Base-by-base conservation (phyloP, 2,113 vertebrate species). In the Syrmaticus mikado region DNA sequence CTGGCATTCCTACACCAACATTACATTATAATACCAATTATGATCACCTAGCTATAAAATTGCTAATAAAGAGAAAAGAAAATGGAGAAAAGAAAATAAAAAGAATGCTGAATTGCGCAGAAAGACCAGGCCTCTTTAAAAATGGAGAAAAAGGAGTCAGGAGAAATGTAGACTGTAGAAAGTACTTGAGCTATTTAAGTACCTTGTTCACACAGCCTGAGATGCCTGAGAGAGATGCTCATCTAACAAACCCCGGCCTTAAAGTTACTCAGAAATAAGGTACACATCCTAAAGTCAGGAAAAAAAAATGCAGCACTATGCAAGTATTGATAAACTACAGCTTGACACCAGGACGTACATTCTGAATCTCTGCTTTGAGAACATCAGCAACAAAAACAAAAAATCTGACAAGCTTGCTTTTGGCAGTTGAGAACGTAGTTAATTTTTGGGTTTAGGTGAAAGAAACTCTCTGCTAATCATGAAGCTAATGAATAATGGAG, bases 31-130 rank as follows among this genome's bases (percentile, higher is more conserved):
- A 92, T 89, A 73, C 18, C 41, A 46, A 83, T 96, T 96, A 89
- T 93, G 93, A 95, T 72, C 76, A 92, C 90, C 87, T 96, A 86
- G 87, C 88, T 94, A 75, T 32, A 93, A 94, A 97, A 90, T 90
- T 88, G 55, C 65, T 93, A 86, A 75, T 93, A 77, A 34, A 82
- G 48, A 61, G 22, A 87, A 46, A 46, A 46, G 45, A 22, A 48
- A 48, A 48, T 65, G 36, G 79, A 92, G 46, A 93, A 76, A 65
- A 5, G 30, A 58, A 82, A 76, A 30, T 77, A 77, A 77, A 89
- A 88, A n/a, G 75, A 96, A 89, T 38, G 45, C 32, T 89, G 13
- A 89, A 81, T 92, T 95, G 58, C 30, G 46, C 30, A 78, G 82
- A 67, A 73, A 67, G 65, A 75, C 32, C 32, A 77, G 43, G 30